Base-by-base conservation (phyloP, 2,888 invertebrate species). In the Brachypalpus laphriformis region DNA sequence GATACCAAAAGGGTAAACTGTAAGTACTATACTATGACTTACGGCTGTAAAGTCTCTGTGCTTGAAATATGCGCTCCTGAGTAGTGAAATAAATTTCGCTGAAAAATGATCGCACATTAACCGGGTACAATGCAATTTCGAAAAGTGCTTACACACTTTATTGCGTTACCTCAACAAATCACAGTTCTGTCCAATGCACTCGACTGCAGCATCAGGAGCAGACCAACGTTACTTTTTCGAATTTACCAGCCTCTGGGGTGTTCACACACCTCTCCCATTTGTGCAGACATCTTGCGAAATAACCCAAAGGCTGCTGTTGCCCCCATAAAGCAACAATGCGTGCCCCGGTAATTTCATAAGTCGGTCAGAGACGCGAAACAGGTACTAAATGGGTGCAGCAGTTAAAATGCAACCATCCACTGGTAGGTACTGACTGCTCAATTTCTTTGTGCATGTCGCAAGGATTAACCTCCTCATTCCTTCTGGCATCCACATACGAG, bases 201-300 rank as follows among this genome's bases (percentile, higher is more conserved):
- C 16, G 8, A 56, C 31, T 20, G 18, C 54, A 47, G 61, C 40
- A 68, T n/a, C n/a, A n/a, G n/a, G n/a, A n/a, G n/a, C n/a, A n/a
- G n/a, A n/a, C n/a, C n/a, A n/a, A n/a, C n/a, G n/a, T n/a, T n/a
- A n/a, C n/a, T n/a, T 37, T 20, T 8, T 9, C 14, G 51, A n/a
- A n/a, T n/a, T 42, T 22, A 49, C 59, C 72, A 77, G 66, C 80
- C 80, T 63, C 34, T 68, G 59, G 81, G 81, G 54, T 57, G 54
- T 42, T 54, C 59, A n/a, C 75, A 76, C 85, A 71, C 81, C 85
- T 81, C 81, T 71, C 71, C n/a, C 85, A 81, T 81, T 85, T 76
- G 65, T 56, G 63, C 65, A 76, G 75, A 81, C 81, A 76, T 85
- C 85, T 81, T 85, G 81, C 81, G 18, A 85, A 85, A 85, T 81